A percentile compares a stretch with the other conserved stretches of the same genome.
Evolutionary conservation across 2,113 vertebrate genomes (phyloP).

Genomic region (Zosterops japonicus): DNA sequence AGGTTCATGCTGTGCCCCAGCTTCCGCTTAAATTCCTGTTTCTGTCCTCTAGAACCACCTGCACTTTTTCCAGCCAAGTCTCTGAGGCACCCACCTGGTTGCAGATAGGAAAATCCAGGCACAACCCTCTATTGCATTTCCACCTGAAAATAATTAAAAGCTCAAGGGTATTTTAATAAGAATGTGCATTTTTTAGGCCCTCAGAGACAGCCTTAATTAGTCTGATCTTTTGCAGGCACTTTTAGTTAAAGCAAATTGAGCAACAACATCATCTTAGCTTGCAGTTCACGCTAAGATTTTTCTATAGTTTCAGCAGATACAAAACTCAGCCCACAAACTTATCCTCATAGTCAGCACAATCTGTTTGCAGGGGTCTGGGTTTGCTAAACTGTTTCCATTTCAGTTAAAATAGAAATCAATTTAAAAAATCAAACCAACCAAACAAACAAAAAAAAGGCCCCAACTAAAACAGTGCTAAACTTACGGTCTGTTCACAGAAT

Average conservation of each 20-base stretch:
- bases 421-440: not conserved
- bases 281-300: not conserved
- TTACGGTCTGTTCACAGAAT: not conserved
- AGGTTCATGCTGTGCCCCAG: not conserved
- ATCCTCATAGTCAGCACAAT: constrained; percentile 34
- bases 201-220: constrained; percentile 23
- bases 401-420: not conserved
- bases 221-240: constrained; percentile 30
- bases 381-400: constrained; percentile 7
- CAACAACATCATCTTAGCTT: constrained; percentile 8
- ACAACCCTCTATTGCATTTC: not conserved
- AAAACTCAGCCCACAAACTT: not conserved
- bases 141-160: constrained; percentile 45
- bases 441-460: not conserved
- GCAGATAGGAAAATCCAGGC: not conserved
- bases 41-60: not conserved
- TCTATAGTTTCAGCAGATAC: constrained; percentile 26
- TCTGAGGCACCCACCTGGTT: not conserved
- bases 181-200: not conserved
- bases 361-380: not conserved
- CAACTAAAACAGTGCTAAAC: not conserved
- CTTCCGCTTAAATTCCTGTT: not conserved
- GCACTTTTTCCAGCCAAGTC: not conserved
- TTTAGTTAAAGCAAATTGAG: constrained; percentile 25
- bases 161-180: constrained; percentile 6